Conservation (phyloP, 2,113 vertebrate genomes). For the Synchiropus splendidus region DNA sequence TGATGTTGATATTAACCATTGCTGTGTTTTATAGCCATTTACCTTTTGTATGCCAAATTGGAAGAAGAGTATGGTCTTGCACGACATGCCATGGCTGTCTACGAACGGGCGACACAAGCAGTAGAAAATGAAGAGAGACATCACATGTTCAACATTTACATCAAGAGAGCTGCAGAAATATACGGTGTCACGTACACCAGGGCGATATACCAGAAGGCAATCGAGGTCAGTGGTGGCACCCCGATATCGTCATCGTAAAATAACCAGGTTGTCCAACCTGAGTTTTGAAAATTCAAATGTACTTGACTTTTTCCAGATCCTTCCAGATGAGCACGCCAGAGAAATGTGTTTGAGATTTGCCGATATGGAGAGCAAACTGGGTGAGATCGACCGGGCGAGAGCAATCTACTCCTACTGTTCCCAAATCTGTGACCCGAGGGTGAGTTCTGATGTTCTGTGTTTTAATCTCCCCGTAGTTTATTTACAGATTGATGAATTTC, state of each 20-base stretch:
- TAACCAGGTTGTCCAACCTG: neutral
- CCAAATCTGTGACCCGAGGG: conserved; percentile 88
- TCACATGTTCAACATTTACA: conserved; percentile 94
- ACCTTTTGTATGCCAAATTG: conserved; percentile 82
- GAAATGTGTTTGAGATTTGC: conserved; percentile 91
- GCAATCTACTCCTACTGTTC: conserved; percentile 93
- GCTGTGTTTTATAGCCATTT: conserved; percentile 67
- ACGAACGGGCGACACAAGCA: conserved; percentile 80
- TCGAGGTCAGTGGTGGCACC: conserved; percentile 66
- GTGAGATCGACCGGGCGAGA: conserved; percentile 83
- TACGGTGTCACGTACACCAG: conserved; percentile 90
- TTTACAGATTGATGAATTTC: neutral
- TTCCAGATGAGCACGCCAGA: conserved; percentile 81
- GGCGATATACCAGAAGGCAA: conserved; percentile 85
- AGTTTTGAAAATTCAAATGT: neutral
- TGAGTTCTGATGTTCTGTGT: conserved; percentile 28
- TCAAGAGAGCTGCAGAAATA: conserved; percentile 86
- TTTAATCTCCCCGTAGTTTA: neutral
- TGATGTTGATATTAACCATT: neutral
- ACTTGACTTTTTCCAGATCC: conserved; percentile 58
- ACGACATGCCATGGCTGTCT: conserved; percentile 88
- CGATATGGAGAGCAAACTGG: conserved; percentile 90
- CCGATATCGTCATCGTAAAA: neutral
- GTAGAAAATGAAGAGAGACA: conserved; percentile 77
- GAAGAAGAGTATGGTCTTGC: conserved; percentile 87